These are phyloP conservation scores for Turnix velox DNA, from an alignment of 2,113 vertebrate species.

Conservation along the genomic window DNA sequence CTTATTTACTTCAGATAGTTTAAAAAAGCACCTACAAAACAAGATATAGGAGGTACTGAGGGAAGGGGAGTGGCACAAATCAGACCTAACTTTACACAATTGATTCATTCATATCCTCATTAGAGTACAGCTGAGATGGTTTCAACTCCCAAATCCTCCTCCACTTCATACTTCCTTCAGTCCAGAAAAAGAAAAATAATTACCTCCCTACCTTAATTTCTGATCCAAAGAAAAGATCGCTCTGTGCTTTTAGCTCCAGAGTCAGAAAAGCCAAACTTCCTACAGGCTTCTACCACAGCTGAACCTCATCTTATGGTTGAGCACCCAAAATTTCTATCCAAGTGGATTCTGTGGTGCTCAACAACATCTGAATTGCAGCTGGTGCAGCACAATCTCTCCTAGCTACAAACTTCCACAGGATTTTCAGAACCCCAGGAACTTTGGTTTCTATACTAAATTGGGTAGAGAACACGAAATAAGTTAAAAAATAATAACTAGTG, in stretches of 20 bases:
- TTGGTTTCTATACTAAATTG: not conserved
- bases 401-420: not conserved
- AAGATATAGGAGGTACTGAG: rapidly evolving
- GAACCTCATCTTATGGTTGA: not conserved
- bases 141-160: not conserved
- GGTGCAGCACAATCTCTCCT: not conserved
- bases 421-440: not conserved
- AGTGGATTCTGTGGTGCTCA: not conserved
- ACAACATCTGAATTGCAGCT: not conserved
- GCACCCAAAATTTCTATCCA: not conserved
- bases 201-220: not conserved
- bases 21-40: not conserved
- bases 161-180: not conserved
- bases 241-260: not conserved
- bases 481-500: not conserved
- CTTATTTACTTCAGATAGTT: not conserved
- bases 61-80: not conserved
- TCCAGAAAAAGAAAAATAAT: not conserved
- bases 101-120: not conserved
- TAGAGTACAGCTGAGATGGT: not conserved
- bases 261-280: not conserved
- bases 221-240: rapidly evolving
- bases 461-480: not conserved
- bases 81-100: not conserved
- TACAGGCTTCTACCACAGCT: not conserved